phyloP scores from a whole-genome alignment of 2,888 invertebrate species.

The Mythimna ferrago region DNA sequence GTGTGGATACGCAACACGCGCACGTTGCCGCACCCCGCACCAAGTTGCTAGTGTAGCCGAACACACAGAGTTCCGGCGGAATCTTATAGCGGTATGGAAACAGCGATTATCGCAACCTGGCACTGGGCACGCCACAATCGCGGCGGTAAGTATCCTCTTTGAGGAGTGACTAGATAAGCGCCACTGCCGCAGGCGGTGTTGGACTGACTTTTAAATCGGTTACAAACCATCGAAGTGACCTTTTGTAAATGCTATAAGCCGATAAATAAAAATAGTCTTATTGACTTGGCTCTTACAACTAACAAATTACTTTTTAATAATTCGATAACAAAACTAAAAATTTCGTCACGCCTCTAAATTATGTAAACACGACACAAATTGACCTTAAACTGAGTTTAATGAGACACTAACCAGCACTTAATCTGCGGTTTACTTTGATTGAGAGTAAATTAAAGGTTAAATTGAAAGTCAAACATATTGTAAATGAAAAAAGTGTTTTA shows the following conservation, averaged over 20 bases:
- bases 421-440: slow-evolving; percentile 63
- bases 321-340: slow-evolving; percentile 19
- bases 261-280: slow-evolving; percentile 18
- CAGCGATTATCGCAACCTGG: too few relatives aligned
- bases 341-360: slow-evolving; percentile 32
- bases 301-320: slow-evolving; percentile 41
- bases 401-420: slow-evolving; percentile 54
- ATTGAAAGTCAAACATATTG: slow-evolving; percentile 57
- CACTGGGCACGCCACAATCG: too few relatives aligned
- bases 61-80: too few relatives aligned
- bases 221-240: not conserved
- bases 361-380: slow-evolving; percentile 45
- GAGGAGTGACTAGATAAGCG: too few relatives aligned
- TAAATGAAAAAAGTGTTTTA: too few relatives aligned
- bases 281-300: not conserved
- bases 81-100: too few relatives aligned
- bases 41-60: too few relatives aligned
- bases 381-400: slow-evolving; percentile 53
- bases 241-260: slow-evolving; percentile 1
- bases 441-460: slow-evolving; percentile 63
- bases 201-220: slow-evolving; percentile 6
- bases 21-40: too few relatives aligned
- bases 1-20: too few relatives aligned
- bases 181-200: too few relatives aligned
- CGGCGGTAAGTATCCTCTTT: too few relatives aligned